Evolutionary conservation across 92 coral and sea anemone species (phyloP).

Genomic region (Virgularia gustaviana): DNA sequence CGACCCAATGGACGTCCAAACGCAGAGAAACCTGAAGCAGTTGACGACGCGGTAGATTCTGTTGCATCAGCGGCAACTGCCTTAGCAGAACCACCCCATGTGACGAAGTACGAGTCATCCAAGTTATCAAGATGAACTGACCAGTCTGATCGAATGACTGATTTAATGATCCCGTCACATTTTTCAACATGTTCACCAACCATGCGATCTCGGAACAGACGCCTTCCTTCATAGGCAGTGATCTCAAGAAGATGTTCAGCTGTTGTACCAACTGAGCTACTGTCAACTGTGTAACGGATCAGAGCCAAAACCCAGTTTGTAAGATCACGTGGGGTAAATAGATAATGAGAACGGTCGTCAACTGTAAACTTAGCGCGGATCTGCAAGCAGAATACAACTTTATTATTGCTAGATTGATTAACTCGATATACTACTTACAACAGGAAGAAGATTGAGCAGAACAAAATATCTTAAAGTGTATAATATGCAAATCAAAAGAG

Average conservation of each 20-base stretch:
- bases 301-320: slow-evolving; percentile 96
- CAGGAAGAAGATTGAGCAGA: too few species aligned
- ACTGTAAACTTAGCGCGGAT: slow-evolving; percentile 94
- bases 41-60: slow-evolving; percentile 35
- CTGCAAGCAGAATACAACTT: too few species aligned
- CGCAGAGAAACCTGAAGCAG: slow-evolving; percentile 64
- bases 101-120: slow-evolving; percentile 88
- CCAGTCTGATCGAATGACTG: slow-evolving; percentile 99
- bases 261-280: slow-evolving; percentile 77
- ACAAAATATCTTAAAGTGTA: too few species aligned
- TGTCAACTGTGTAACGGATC: slow-evolving; percentile 75
- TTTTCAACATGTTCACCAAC: slow-evolving; percentile 73
- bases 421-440: too few species aligned
- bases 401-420: too few species aligned
- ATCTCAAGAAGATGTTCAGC: slow-evolving; percentile 81
- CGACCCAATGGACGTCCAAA: slow-evolving; percentile 85
- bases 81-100: slow-evolving; percentile 94
- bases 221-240: slow-evolving; percentile 93
- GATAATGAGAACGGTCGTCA: slow-evolving; percentile 92
- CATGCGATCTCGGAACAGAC: slow-evolving; percentile 85
- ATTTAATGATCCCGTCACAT: slow-evolving; percentile 66
- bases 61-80: slow-evolving; percentile 56
- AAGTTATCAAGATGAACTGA: slow-evolving; percentile 82
- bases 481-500: too few species aligned
- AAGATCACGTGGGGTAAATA: slow-evolving; percentile 97